phyloP scores from a whole-genome alignment of 2,888 invertebrate genomes.

The Tachina lurida region DNA sequence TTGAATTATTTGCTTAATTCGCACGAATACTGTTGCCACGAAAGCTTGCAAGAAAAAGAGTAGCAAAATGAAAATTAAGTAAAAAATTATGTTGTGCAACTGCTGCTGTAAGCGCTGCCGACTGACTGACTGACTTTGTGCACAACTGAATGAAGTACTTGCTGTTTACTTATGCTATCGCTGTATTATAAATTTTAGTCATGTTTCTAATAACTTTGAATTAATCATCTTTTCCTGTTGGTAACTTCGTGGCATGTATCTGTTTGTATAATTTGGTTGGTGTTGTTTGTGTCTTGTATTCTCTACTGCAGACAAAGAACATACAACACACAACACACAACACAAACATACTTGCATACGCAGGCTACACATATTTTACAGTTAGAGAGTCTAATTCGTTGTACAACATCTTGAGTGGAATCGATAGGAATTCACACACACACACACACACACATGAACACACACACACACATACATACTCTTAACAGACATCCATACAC shows the following conservation, averaged over 20 bases:
- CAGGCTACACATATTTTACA: conserved; percentile 44
- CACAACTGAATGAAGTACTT: background rate
- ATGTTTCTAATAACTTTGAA: conserved; percentile 83
- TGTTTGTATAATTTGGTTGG: conserved; percentile 61
- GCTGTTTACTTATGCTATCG: conserved; percentile 33
- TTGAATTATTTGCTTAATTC: background rate
- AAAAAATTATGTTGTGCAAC: background rate
- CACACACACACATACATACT: background rate
- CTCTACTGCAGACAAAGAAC: background rate
- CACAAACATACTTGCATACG: conserved; percentile 3
- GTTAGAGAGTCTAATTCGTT: conserved; percentile 63
- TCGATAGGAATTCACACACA: conserved; percentile 9
- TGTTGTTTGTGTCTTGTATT: conserved; percentile 50
- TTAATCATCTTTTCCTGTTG: conserved; percentile 83
- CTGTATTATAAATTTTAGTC: conserved; percentile 82
- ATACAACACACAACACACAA: background rate
- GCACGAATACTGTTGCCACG: background rate
- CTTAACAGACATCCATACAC: background rate
- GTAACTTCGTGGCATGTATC: conserved; percentile 38
- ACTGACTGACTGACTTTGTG: background rate
- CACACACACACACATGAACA: conserved; percentile 8
- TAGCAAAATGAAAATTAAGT: background rate
- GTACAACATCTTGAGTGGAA: conserved; percentile 66
- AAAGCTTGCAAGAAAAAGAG: background rate
- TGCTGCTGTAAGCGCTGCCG: background rate